Evolutionary conservation across 2,888 invertebrate genomes (phyloP).

Genomic region (Gnatocerus cornutus): DNA sequence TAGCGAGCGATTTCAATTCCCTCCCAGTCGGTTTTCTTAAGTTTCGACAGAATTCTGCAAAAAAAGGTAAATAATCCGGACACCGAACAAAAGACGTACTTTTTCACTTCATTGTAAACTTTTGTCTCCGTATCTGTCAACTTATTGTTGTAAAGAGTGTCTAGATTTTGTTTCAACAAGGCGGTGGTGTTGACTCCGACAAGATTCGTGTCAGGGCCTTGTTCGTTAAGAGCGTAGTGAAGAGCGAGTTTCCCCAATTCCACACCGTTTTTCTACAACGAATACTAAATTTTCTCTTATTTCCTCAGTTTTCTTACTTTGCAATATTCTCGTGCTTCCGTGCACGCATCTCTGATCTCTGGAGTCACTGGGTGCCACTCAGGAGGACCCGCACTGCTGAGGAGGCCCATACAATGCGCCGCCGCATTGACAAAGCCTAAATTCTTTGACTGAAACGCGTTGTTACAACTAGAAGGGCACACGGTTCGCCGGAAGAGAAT

Average conservation of each 20-base stretch:
- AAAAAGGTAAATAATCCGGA: slow-evolving; percentile 53
- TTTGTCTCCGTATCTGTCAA: slow-evolving; percentile 78
- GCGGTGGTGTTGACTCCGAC: slow-evolving; percentile 83
- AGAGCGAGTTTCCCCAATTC: slow-evolving; percentile 84
- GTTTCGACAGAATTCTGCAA: slow-evolving; percentile 72
- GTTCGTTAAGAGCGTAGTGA: slow-evolving; percentile 77
- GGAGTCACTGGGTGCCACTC: slow-evolving; percentile 87
- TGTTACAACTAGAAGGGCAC: too few relatives aligned
- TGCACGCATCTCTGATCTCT: slow-evolving; percentile 77
- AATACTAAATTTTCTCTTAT: too few relatives aligned
- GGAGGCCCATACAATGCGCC: slow-evolving; percentile 86
- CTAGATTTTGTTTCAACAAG: slow-evolving; percentile 78
- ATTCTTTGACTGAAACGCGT: slow-evolving; percentile 74
- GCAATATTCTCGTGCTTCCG: slow-evolving; percentile 78
- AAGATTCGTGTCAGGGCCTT: slow-evolving; percentile 80
- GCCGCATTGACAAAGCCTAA: slow-evolving; percentile 90
- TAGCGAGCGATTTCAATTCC: slow-evolving; percentile 74
- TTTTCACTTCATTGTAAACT: slow-evolving; percentile 71
- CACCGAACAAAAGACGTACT: slow-evolving; percentile 27
- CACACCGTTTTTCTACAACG: slow-evolving; percentile 74
- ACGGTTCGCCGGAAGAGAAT: too few relatives aligned
- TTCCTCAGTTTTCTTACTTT: too few relatives aligned
- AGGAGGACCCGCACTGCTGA: slow-evolving; percentile 83
- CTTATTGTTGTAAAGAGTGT: slow-evolving; percentile 76
- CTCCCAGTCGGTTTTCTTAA: slow-evolving; percentile 77